phyloP scores from a whole-genome alignment of 2,113 vertebrate species.

The Equus przewalskii region DNA sequence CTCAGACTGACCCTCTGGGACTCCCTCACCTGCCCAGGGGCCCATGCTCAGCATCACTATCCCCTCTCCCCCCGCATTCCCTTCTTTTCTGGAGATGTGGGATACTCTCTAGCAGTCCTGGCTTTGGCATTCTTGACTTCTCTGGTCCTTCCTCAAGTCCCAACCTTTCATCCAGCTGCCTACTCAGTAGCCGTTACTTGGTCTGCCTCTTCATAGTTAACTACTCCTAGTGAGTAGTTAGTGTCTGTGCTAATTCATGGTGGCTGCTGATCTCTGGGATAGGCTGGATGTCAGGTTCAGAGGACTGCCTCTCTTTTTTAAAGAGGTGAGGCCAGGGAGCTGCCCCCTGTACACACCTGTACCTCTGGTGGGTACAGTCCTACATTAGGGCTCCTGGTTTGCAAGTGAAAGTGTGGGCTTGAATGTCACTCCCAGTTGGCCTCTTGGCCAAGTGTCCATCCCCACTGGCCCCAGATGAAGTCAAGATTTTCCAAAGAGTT shows the following conservation, averaged over 20 bases:
- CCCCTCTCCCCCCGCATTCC: accelerated
- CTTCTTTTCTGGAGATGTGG: neutral
- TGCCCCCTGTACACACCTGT: neutral
- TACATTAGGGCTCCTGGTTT: neutral
- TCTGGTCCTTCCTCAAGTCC: neutral
- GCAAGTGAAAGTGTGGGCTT: neutral
- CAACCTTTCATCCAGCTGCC: neutral
- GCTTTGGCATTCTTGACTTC: neutral
- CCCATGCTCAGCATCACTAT: no score
- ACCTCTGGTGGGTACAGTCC: neutral
- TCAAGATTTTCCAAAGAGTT: neutral
- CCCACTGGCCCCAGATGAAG: neutral
- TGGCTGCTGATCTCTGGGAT: neutral
- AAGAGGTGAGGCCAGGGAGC: neutral
- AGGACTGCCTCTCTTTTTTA: neutral
- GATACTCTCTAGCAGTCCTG: no score
- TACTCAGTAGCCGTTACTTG: neutral
- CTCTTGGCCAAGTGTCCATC: neutral
- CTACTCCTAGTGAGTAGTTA: neutral
- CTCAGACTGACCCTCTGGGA: neutral
- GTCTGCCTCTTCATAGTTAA: neutral
- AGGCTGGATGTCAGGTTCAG: neutral
- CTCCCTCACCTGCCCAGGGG: neutral
- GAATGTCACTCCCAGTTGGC: neutral
- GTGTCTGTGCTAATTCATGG: neutral